These are phyloP conservation scores for Enteromius unitaeniatus DNA, from an alignment of 2,797 vertebrate genomes.

Conservation along the genomic window DNA sequence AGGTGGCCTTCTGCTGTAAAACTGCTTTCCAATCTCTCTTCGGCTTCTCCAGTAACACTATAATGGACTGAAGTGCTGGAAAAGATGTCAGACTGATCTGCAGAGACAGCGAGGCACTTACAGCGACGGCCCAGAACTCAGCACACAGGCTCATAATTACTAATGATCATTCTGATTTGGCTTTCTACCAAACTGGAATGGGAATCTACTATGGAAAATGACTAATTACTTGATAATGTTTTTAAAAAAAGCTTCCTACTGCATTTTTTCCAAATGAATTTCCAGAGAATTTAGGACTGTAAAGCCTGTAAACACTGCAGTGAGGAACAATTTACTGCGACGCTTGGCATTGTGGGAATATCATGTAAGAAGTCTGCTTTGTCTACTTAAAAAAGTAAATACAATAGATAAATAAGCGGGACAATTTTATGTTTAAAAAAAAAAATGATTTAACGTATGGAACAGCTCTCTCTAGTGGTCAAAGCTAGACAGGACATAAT, in stretches of 20 bases:
- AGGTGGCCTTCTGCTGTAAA: constrained; percentile 39
- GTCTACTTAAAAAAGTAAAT: not conserved
- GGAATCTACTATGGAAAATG: not conserved
- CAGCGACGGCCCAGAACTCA: not conserved
- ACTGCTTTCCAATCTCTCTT: constrained; percentile 38
- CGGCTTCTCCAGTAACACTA: constrained; percentile 11
- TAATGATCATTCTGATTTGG: not conserved
- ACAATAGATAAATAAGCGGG: not conserved
- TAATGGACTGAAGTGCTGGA: constrained; percentile 32
- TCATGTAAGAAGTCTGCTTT: not conserved
- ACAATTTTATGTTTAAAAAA: not conserved
- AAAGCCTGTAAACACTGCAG: not conserved
- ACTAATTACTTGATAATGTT: not conserved
- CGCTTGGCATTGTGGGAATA: not conserved
- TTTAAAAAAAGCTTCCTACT: not conserved
- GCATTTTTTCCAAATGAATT: not conserved
- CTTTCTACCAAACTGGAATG: not conserved
- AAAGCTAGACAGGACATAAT: not conserved
- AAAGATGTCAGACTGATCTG: constrained; percentile 25
- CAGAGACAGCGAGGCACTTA: not conserved
- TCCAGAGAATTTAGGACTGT: not conserved
- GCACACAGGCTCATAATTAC: constrained; percentile 4
- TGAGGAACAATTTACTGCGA: not conserved
- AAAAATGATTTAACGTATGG: not conserved
- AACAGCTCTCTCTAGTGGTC: constrained; percentile 36